These are phyloP conservation scores for Myotis davidii DNA, from an alignment of 2,113 vertebrate species.

Conservation along the genomic window DNA sequence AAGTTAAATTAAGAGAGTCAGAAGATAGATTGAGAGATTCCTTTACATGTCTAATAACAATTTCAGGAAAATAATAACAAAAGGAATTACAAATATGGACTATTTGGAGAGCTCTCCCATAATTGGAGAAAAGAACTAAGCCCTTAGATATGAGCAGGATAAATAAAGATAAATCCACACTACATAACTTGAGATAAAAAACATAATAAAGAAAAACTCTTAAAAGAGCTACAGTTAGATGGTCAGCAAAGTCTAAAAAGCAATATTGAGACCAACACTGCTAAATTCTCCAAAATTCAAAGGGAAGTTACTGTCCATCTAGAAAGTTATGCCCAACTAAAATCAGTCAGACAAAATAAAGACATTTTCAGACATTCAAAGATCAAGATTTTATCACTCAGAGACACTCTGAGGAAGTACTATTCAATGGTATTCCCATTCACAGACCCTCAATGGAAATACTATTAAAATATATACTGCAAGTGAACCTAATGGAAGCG, in stretches of 20 bases:
- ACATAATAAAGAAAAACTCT: conserved; percentile 19
- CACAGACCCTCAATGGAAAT: not conserved
- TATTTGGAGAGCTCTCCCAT: not conserved
- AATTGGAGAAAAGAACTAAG: not conserved
- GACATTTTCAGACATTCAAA: not conserved
- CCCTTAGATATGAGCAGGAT: not conserved
- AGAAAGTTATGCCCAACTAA: conserved; percentile 44
- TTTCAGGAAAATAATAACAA: not conserved
- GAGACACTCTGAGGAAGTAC: not conserved
- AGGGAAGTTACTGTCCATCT: not conserved
- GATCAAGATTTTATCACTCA: not conserved
- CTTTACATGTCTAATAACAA: not conserved
- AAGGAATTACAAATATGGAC: not conserved
- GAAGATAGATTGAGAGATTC: not conserved
- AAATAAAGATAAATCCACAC: not conserved
- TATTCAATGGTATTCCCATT: not conserved
- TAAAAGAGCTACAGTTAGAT: not conserved
- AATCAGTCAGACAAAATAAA: not conserved
- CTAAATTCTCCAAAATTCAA: not conserved
- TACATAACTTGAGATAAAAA: not conserved
- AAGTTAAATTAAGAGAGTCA: not conserved
- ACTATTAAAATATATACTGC: not conserved
- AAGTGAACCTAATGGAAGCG: not conserved
- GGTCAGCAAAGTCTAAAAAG: conserved; percentile 21
- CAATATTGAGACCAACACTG: not conserved